Evolutionary conservation across 37 sponge, comb jelly and placozoan genomes (phyloP).

Genomic region (Axinella damicornis): DNA sequence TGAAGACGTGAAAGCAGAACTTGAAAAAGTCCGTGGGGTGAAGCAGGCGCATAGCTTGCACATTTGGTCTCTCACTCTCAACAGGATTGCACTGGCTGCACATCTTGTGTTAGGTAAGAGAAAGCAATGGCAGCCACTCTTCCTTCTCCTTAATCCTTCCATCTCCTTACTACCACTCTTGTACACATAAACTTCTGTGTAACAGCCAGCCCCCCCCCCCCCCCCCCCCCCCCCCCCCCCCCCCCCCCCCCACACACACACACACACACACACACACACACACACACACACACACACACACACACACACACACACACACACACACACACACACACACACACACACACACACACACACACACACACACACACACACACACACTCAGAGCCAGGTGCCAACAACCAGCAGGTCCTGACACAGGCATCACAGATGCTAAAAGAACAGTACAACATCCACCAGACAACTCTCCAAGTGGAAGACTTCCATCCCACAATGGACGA

Average conservation of each 20-base stretch:
- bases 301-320: too few species aligned
- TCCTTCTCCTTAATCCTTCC: too few species aligned
- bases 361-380: too few species aligned
- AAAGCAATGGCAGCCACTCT: too few species aligned
- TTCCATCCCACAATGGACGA: slow-evolving; percentile 54
- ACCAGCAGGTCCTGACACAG: slow-evolving; percentile 36
- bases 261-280: slow-evolving; percentile 1
- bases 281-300: slow-evolving; percentile 4
- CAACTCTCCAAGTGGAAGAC: slow-evolving; percentile 78
- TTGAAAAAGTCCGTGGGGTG: slow-evolving; percentile 45
- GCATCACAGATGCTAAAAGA: slow-evolving; percentile 56
- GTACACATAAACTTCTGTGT: too few species aligned
- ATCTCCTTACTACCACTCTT: too few species aligned
- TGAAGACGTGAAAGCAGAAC: slow-evolving; percentile 43
- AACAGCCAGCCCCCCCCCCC: too few species aligned
- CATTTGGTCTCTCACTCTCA: slow-evolving; percentile 72
- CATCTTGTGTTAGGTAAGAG: slow-evolving; percentile 56
- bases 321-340: too few species aligned
- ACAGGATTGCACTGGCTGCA: slow-evolving; percentile 58
- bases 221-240: not conserved
- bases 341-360: too few species aligned
- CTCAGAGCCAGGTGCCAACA: slow-evolving; percentile 38
- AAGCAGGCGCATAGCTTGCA: slow-evolving; percentile 63
- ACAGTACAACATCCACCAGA: slow-evolving; percentile 53
- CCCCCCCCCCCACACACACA: not conserved